Base-by-base conservation (phyloP, 2,797 vertebrate genomes). In the Sebastes trivittatus region DNA sequence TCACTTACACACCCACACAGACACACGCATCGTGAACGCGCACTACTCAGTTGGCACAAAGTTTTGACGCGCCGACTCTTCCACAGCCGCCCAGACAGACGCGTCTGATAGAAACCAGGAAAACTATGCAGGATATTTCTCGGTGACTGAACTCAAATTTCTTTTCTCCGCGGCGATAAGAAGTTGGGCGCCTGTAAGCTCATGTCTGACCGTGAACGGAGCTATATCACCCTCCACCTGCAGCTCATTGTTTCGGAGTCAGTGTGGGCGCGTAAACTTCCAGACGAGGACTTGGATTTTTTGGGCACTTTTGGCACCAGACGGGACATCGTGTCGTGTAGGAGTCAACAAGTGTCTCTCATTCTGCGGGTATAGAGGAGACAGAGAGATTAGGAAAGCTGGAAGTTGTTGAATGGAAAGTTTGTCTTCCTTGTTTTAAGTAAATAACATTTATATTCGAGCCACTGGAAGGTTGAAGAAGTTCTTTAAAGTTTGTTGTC, bases 161-260 rank as follows among this genome's bases (percentile, higher is more conserved):
- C 23, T 72, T 64, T 22, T 13, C 59, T 71, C 36, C 55, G 29
- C 74, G 14, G 78, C 52, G 89, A 92, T 92, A 93, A 94, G 88
- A 90, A 71, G 80, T 36, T 34, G 32, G 93, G 90, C 91, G 94
- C 92, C 92, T 42, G 7, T 30, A 25, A 22, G 59, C 89, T 87
- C 59, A 34, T 36, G 83, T 85, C 32, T 94, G 93, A 75, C 93
- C 92, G 88, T 93, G 93, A 92, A 77, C 67, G 72, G 65, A 72
- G 85, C 87, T 91, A 88, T 93, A 90, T 88, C 36, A 90, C 8
- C 66, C 85, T 71, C 89, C 92, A 93, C 89, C 86, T 90, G 91
- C 74, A 4, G 61, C 8, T 38, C 49, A 36, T 29, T 42, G 74
- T 68, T 72, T 67, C 65, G 29, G 58, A 87, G 72, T 55, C 54